Percentiles rank a stretch among this genome's conserved stretches.
Conservation (phyloP, 1,140 invertebrate species). For the Lucilia sericata region DNA sequence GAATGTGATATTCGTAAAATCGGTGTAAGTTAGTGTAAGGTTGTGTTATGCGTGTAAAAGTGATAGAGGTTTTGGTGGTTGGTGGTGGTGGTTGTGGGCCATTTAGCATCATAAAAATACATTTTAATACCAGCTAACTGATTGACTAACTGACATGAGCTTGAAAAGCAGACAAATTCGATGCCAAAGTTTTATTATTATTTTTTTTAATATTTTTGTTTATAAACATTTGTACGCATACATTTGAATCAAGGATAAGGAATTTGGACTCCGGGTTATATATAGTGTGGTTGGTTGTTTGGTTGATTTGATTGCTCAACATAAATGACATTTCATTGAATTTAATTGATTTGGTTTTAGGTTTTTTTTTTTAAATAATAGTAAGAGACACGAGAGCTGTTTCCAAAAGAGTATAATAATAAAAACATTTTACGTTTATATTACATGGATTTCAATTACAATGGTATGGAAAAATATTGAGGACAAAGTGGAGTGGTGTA, state of each 20-base stretch:
- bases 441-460: constrained; percentile 24
- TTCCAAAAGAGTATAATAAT: neutral
- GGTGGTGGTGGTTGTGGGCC: neutral
- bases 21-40: constrained; percentile 5
- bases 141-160: neutral
- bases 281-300: neutral
- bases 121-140: neutral
- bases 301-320: neutral
- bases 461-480: constrained; percentile 10
- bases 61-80: neutral
- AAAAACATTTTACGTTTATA: constrained; percentile 5
- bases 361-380: neutral
- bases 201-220: neutral
- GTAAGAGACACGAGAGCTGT: constrained; percentile 6
- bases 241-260: neutral
- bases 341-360: neutral
- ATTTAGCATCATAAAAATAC: neutral
- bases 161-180: constrained; percentile 11
- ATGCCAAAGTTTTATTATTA: neutral
- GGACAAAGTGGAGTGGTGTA: constrained; percentile 10
- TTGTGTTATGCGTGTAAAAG: constrained; percentile 4
- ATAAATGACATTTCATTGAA: constrained; percentile 11
- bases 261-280: constrained; percentile 2
- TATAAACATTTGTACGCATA: neutral
- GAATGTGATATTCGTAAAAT: neutral